Base-by-base conservation (phyloP, 2,888 invertebrate species). In the Dinocampus coccinellae region DNA sequence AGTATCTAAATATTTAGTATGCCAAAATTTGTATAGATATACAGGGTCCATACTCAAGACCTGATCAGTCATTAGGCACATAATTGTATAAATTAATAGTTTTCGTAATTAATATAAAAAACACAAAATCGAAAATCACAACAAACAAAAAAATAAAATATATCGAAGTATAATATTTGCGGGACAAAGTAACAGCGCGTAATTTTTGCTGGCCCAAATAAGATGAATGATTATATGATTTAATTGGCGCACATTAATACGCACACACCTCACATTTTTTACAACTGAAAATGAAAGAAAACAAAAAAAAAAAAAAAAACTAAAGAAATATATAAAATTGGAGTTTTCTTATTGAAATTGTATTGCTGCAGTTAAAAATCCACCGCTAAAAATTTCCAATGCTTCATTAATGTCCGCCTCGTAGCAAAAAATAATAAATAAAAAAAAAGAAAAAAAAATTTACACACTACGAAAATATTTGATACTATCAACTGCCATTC, bases 11-110 rank as follows among this genome's bases (percentile, higher is more conserved):
- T 9, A n/a, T 69, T 33, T 70, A 70, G 64, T 64, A 47, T 58
- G 70, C 70, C 42, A 64, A 39, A n/a, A 70, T 70, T 75, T 75
- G 62, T 69, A 72, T 74, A 75, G 75, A 73, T 74, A 75, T 71
- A 73, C 74, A 75, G 75, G 77, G 74, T 75, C 75, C 74, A 75
- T 74, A 70, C 61, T 69, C 71, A 75, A 74, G 75, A 72, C 68
- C 74, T 72, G 33, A 34, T 11, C 64, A 64, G 57, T 64, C 47
- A 64, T 64, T 52, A 47, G 22, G 36, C 26, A 9, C n/a, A n/a
- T 10, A 63, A 11, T 2, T 39, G 52, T 52, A 16, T 33, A 52
- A 52, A 16, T 63, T 47, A 47, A 7, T 47, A 29, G 47, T 16
- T 33, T 52, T 20, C 29, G 10, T 10, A 47, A 63, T 63, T 52